Conservation (phyloP, 2,797 vertebrate species). For the Linurgus olivaceus region DNA sequence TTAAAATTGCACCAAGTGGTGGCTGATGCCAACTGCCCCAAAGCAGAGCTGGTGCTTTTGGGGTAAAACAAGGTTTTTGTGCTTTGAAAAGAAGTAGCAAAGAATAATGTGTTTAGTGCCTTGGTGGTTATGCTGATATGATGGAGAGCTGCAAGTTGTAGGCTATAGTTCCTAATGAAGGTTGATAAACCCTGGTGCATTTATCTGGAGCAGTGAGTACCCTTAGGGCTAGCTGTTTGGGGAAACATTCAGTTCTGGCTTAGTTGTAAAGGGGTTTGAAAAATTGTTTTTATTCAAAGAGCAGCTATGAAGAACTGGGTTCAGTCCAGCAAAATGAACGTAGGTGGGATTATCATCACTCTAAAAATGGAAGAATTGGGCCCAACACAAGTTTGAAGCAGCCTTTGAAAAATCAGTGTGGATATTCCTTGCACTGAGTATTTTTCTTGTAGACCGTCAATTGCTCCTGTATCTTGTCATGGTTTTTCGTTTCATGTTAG, state of each 20-base stretch:
- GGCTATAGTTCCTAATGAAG: not conserved
- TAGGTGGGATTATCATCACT: not conserved
- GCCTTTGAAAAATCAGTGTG: not conserved
- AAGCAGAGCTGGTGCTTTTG: not conserved
- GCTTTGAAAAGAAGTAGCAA: not conserved
- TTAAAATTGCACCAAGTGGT: not conserved
- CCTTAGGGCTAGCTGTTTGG: not conserved
- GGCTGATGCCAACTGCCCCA: not conserved
- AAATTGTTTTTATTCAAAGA: not conserved
- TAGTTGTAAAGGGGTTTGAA: not conserved
- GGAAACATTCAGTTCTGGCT: not conserved
- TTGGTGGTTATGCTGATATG: accelerated
- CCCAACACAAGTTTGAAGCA: not conserved
- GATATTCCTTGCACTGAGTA: not conserved
- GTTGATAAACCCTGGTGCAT: not conserved
- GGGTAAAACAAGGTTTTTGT: not conserved
- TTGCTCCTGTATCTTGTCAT: accelerated
- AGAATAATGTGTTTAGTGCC: not conserved
- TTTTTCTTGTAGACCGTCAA: not conserved
- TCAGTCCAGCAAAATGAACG: not conserved
- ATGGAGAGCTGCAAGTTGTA: not conserved
- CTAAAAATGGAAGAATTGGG: not conserved
- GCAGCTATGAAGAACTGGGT: not conserved
- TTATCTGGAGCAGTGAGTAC: not conserved
- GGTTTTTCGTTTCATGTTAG: not conserved